A percentile compares a stretch with the other conserved stretches of the same genome.
Evolutionary conservation across 2,797 vertebrate genomes (phyloP).

Genomic region (Sciurus vulgaris): DNA sequence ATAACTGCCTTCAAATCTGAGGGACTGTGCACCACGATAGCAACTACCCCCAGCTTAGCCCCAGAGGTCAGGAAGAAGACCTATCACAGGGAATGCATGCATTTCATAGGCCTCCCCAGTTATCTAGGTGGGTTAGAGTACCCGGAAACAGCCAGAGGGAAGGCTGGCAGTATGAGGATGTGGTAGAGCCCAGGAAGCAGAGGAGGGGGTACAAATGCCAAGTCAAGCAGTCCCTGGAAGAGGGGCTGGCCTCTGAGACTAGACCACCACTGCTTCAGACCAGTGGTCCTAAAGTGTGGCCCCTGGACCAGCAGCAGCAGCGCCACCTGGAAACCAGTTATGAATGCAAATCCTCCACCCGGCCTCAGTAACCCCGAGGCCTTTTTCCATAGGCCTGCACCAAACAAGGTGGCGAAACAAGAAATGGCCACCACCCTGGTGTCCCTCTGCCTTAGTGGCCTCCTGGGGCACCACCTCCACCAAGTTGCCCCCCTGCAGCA

Average conservation of each 20-base stretch:
- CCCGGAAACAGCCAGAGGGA: not conserved
- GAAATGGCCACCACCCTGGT: not conserved
- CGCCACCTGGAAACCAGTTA: too few species aligned
- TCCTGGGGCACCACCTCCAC: not conserved
- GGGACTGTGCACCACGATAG: not conserved
- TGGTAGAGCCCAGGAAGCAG: not conserved
- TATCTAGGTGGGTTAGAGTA: not conserved
- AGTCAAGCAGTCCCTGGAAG: too few species aligned
- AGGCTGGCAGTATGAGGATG: accelerated
- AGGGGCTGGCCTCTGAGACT: not conserved
- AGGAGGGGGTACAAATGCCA: not conserved
- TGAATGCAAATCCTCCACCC: too few species aligned
- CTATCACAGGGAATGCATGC: not conserved
- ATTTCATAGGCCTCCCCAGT: too few species aligned
- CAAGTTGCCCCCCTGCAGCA: accelerated
- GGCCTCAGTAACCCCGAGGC: too few species aligned
- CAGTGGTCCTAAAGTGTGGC: not conserved
- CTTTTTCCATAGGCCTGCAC: not conserved
- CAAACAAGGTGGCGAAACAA: not conserved
- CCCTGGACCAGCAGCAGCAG: not conserved
- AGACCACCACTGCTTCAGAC: not conserved
- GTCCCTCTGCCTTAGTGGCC: not conserved
- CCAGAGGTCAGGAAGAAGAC: not conserved
- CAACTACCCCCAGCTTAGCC: not conserved
- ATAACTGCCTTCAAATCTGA: not conserved